phyloP scores from a whole-genome alignment of 2,797 vertebrate genomes.

The Lepidocolaptes lacrymiger region DNA sequence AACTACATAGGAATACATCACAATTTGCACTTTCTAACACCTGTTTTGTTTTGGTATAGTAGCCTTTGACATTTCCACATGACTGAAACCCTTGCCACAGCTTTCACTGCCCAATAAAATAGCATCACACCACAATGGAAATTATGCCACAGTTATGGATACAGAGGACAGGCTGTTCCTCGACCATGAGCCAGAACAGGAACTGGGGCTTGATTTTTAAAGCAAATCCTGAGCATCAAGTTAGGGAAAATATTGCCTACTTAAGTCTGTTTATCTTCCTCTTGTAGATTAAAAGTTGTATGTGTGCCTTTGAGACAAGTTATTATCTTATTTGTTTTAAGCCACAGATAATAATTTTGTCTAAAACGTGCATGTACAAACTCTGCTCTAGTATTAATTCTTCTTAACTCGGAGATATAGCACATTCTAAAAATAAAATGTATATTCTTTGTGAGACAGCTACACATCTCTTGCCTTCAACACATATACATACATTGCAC shows the following conservation, averaged over 20 bases:
- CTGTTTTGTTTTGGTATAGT: neutral
- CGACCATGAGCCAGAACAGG: neutral
- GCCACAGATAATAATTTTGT: neutral
- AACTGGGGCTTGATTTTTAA: neutral
- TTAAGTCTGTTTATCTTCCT: conserved; percentile 9
- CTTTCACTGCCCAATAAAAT: neutral
- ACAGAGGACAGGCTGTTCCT: neutral
- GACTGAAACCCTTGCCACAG: neutral
- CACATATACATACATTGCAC: neutral
- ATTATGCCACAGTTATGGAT: neutral
- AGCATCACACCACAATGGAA: neutral
- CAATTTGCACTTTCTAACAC: neutral
- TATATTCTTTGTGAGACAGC: neutral
- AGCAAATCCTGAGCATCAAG: neutral
- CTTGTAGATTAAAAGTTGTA: neutral
- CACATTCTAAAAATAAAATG: neutral
- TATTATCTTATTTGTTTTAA: conserved; percentile 12
- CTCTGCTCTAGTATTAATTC: neutral
- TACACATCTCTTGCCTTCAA: neutral
- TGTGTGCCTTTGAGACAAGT: neutral
- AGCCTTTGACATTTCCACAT: neutral
- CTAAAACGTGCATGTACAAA: neutral
- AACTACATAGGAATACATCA: neutral
- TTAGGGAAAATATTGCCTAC: neutral
- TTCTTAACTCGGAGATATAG: neutral